These are phyloP conservation scores for Discoglossus pictus DNA, from an alignment of 2,797 vertebrate genomes.

Conservation along the genomic window DNA sequence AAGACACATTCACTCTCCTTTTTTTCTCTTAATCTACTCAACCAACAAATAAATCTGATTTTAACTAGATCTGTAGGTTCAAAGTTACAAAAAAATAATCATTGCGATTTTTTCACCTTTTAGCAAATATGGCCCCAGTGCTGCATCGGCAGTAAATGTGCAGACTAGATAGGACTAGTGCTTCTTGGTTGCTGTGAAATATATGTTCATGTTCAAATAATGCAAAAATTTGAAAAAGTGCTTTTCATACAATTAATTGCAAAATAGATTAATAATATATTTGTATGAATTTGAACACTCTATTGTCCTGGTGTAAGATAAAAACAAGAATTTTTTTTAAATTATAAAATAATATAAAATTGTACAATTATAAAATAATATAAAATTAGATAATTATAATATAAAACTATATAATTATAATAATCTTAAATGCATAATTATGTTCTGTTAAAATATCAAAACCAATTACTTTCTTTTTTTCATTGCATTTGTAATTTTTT, in stretches of 20 bases:
- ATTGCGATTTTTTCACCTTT: too few species aligned
- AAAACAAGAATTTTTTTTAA: background rate
- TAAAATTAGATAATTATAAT: background rate
- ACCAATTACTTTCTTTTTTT: conserved; percentile 4
- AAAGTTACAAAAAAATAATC: too few species aligned
- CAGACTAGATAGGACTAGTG: too few species aligned
- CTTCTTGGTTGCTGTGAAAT: too few species aligned
- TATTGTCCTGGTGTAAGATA: conserved; percentile 28
- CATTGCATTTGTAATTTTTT: conserved; percentile 16
- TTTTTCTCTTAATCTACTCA: too few species aligned
- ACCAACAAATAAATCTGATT: too few species aligned
- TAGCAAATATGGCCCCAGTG: too few species aligned
- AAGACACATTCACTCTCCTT: too few species aligned
- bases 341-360: background rate
- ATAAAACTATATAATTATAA: conserved; percentile 18
- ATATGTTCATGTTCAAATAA: too few species aligned
- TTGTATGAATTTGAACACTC: conserved; percentile 36
- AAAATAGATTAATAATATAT: conserved; percentile 28
- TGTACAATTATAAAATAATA: conserved; percentile 10
- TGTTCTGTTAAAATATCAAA: conserved; percentile 17
- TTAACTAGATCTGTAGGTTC: too few species aligned
- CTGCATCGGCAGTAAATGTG: too few species aligned
- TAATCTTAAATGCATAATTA: conserved; percentile 17
- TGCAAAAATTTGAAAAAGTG: too few species aligned
- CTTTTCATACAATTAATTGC: conserved; percentile 9